phyloP scores from a whole-genome alignment of 2,888 invertebrate genomes.

The Drosophila siamana region DNA sequence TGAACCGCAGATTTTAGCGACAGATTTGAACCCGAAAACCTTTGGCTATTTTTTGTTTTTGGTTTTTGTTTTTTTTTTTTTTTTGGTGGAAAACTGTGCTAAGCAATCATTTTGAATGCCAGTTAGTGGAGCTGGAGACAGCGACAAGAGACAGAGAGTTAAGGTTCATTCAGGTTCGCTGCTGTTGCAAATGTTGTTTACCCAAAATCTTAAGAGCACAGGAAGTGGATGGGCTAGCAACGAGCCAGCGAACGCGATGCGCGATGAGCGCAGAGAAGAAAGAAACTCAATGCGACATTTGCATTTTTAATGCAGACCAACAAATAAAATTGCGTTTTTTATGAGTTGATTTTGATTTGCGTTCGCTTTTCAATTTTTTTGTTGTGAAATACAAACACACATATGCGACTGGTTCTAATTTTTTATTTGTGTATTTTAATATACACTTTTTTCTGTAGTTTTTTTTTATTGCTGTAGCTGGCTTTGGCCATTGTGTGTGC shows the following conservation, averaged over 20 bases:
- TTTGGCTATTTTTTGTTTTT: neutral
- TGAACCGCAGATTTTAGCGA: neutral
- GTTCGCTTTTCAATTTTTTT: conserved; percentile 48
- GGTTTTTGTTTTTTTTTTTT: neutral
- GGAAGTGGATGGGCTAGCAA: conserved; percentile 52
- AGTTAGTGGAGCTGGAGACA: conserved; percentile 21
- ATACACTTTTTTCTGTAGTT: conserved; percentile 35
- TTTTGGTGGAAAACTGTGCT: conserved; percentile 11
- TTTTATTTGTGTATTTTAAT: conserved; percentile 45
- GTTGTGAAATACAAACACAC: conserved; percentile 17
- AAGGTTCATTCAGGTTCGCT: conserved; percentile 44
- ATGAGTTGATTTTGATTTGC: conserved; percentile 67
- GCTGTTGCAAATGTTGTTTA: conserved; percentile 70
- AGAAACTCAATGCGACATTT: conserved; percentile 80
- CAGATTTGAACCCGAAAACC: conserved; percentile 2
- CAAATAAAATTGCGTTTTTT: conserved; percentile 66
- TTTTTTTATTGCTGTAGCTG: conserved; percentile 13
- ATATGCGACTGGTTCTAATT: conserved; percentile 65
- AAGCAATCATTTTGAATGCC: conserved; percentile 18
- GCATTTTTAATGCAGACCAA: conserved; percentile 83
- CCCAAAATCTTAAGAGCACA: conserved; percentile 75
- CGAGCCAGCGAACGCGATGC: conserved; percentile 14
- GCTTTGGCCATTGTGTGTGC: conserved; percentile 65
- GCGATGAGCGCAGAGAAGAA: conserved; percentile 37
- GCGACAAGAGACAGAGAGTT: neutral